A percentile compares a stretch with the other conserved stretches of the same genome.
phyloP scores from a whole-genome alignment of 1,140 invertebrate genomes.

The Tetragnatha versicolor region DNA sequence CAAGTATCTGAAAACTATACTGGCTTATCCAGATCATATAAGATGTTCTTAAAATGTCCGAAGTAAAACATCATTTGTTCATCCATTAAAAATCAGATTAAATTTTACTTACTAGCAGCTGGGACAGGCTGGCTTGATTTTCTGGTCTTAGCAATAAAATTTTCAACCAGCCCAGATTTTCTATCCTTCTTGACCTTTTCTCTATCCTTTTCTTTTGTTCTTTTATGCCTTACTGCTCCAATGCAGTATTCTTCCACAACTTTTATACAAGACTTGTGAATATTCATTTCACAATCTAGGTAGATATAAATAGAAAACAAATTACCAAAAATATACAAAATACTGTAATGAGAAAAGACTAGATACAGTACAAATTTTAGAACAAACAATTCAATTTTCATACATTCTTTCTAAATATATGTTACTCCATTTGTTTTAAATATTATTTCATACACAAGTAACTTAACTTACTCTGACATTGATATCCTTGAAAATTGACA shows the following conservation, averaged over 20 bases:
- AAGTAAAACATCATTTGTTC: too few relatives aligned
- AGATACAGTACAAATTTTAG: not conserved
- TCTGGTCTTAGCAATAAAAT: conserved; percentile 58
- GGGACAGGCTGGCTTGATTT: conserved; percentile 57
- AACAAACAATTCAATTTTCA: not conserved
- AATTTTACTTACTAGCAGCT: conserved; percentile 55
- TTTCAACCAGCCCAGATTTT: conserved; percentile 62
- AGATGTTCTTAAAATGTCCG: too few relatives aligned
- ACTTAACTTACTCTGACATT: conserved; percentile 77
- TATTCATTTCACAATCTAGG: conserved; percentile 85
- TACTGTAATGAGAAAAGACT: not conserved
- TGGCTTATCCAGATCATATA: too few relatives aligned
- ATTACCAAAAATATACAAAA: not conserved
- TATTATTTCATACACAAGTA: conserved; percentile 7
- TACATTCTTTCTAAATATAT: conserved; percentile 49
- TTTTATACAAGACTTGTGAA: conserved; percentile 84
- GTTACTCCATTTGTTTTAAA: not conserved
- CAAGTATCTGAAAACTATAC: too few relatives aligned
- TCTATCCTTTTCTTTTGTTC: conserved; percentile 55
- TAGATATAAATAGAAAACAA: conserved; percentile 59
- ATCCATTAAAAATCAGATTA: too few relatives aligned
- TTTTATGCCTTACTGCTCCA: conserved; percentile 76
- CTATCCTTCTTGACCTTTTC: conserved; percentile 49
- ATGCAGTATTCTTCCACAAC: conserved; percentile 85
- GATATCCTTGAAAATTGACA: conserved; percentile 91